These are phyloP conservation scores for Periparus ater DNA, from an alignment of 2,797 vertebrate genomes.

Conservation along the genomic window DNA sequence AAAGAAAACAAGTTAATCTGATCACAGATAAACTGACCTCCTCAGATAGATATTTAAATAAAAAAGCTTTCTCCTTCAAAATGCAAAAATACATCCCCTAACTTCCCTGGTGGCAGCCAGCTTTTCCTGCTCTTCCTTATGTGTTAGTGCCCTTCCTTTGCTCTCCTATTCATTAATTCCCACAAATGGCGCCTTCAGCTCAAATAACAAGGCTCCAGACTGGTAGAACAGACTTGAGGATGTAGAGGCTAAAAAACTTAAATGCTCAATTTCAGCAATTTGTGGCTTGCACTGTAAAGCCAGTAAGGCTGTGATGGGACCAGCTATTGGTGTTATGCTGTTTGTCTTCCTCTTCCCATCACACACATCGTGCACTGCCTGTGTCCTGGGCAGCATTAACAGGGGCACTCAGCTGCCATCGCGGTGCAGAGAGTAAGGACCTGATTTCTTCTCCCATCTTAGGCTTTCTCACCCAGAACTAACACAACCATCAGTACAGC, in stretches of 20 bases:
- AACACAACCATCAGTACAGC: neutral
- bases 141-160: neutral
- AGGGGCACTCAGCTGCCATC: neutral
- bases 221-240: neutral
- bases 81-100: neutral
- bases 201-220: neutral
- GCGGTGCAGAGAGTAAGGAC: neutral
- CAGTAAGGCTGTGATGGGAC: neutral
- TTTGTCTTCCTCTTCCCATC: neutral
- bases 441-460: neutral
- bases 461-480: neutral
- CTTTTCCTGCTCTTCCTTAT: neutral
- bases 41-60: constrained; percentile 1
- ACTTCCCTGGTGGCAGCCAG: neutral
- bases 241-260: neutral
- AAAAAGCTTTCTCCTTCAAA: neutral
- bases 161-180: neutral
- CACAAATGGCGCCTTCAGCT: neutral
- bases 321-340: neutral
- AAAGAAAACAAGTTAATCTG: constrained; percentile 17
- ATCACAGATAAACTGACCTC: neutral
- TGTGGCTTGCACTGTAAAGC: neutral
- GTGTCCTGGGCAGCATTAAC: neutral
- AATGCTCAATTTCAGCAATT: neutral
- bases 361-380: neutral